phyloP scores from a whole-genome alignment of 2,888 invertebrate species.

The Portevinia maculata region DNA sequence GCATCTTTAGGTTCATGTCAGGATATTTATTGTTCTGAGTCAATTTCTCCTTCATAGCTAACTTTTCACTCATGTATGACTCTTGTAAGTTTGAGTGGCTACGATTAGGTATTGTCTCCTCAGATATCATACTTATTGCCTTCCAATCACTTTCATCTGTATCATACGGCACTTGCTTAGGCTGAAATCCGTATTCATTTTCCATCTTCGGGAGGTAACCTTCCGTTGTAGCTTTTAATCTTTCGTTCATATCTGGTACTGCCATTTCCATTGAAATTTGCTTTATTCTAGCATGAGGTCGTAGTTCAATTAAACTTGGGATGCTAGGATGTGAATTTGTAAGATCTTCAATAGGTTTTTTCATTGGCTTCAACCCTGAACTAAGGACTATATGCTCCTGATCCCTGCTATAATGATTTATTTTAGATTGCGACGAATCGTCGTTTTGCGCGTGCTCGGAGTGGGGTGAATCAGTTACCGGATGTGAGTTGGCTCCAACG shows the following conservation, averaged over 20 bases:
- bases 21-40: slow-evolving; percentile 75
- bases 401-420: slow-evolving; percentile 82
- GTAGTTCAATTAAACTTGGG: slow-evolving; percentile 81
- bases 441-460: slow-evolving; percentile 76
- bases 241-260: slow-evolving; percentile 77
- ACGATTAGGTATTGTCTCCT: slow-evolving; percentile 75
- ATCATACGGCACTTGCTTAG: slow-evolving; percentile 75
- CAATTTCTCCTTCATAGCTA: slow-evolving; percentile 42
- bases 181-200: slow-evolving; percentile 67
- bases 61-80: slow-evolving; percentile 77
- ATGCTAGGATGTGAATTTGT: slow-evolving; percentile 80
- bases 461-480: slow-evolving; percentile 80
- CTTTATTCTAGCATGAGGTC: slow-evolving; percentile 81
- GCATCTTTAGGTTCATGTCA: slow-evolving; percentile 71
- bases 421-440: slow-evolving; percentile 82
- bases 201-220: slow-evolving; percentile 77
- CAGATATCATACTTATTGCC: slow-evolving; percentile 76
- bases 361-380: slow-evolving; percentile 80
- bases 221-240: slow-evolving; percentile 77
- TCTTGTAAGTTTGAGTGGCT: slow-evolving; percentile 71
- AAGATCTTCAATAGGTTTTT: slow-evolving; percentile 80
- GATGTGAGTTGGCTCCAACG: slow-evolving; percentile 82
- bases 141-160: slow-evolving; percentile 80
- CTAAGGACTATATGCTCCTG: slow-evolving; percentile 82
- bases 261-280: slow-evolving; percentile 81